Percentiles rank a stretch among this genome's conserved stretches.
Evolutionary conservation across 2,113 vertebrate species (phyloP).

Genomic region (Piprites chloris): DNA sequence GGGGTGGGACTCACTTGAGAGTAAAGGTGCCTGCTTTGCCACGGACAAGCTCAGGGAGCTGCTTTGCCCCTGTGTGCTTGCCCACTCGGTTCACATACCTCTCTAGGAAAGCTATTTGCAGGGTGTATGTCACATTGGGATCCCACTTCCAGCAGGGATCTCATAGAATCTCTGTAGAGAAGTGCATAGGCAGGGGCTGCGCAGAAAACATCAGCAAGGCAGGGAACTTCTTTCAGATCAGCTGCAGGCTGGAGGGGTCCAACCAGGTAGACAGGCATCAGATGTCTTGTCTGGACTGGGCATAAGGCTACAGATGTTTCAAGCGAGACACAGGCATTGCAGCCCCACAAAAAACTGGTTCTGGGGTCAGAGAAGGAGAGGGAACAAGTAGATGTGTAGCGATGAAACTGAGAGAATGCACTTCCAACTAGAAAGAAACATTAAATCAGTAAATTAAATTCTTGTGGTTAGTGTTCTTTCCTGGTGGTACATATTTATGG

Average conservation of each 20-base stretch:
- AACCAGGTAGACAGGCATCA: not conserved
- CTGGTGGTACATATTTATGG: not conserved
- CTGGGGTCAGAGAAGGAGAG: not conserved
- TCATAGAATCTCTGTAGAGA: no score
- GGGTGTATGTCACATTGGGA: no score
- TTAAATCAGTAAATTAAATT: not conserved
- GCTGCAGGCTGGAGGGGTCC: not conserved
- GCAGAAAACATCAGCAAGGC: accelerated
- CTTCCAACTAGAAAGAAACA: not conserved
- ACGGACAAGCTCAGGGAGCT: not conserved
- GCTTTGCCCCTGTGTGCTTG: not conserved
- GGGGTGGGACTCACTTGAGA: not conserved
- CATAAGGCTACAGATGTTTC: not conserved
- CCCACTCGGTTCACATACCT: not conserved
- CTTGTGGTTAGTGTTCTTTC: not conserved
- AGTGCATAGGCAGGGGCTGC: not conserved
- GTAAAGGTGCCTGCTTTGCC: not conserved
- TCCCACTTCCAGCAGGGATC: not conserved
- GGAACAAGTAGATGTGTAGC: not conserved
- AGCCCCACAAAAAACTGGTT: not conserved
- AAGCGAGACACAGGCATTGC: not conserved
- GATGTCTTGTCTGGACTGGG: not conserved
- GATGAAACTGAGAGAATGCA: not conserved
- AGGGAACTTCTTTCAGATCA: not conserved
- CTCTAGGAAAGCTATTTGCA: not conserved